These are phyloP conservation scores for Ranitomeya variabilis DNA, from an alignment of 2,113 vertebrate species.

Conservation along the genomic window DNA sequence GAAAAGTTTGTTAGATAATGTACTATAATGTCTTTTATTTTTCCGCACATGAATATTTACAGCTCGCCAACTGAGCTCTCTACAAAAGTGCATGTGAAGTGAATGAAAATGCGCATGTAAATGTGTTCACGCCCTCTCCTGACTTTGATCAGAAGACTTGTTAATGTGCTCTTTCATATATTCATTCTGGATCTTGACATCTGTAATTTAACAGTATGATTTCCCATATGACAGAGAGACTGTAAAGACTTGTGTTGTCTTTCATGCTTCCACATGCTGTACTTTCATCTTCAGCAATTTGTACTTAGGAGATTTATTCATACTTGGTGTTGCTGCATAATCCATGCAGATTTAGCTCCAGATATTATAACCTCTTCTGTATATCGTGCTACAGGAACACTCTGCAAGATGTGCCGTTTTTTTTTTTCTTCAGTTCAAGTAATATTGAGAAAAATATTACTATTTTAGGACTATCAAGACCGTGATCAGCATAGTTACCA, in stretches of 20 bases:
- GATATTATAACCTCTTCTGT: background rate
- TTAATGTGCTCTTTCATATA: constrained; percentile 44
- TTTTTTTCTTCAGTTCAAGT: background rate
- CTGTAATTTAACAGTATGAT: constrained; percentile 48
- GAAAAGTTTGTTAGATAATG: background rate
- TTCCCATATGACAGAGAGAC: constrained; percentile 42
- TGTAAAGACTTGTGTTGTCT: constrained; percentile 34
- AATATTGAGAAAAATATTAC: background rate
- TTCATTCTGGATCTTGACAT: constrained; percentile 39
- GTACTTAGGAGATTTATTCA: constrained; percentile 37
- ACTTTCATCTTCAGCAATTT: constrained; percentile 42
- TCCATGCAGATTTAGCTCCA: background rate
- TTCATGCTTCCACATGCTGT: constrained; percentile 40
- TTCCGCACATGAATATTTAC: constrained; percentile 17
- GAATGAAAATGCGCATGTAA: constrained; percentile 30
- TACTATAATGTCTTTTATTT: constrained; percentile 13
- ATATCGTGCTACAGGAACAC: background rate
- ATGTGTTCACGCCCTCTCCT: constrained; percentile 24
- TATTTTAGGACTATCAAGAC: background rate
- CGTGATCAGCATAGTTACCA: background rate
- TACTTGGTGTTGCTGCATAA: constrained; percentile 26
- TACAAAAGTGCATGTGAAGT: constrained; percentile 22
- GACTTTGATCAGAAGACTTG: constrained; percentile 31
- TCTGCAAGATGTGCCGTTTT: background rate
- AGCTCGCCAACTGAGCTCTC: constrained; percentile 14